Conservation (phyloP, 1,140 invertebrate genomes). For the Drosophila neocordata region DNA sequence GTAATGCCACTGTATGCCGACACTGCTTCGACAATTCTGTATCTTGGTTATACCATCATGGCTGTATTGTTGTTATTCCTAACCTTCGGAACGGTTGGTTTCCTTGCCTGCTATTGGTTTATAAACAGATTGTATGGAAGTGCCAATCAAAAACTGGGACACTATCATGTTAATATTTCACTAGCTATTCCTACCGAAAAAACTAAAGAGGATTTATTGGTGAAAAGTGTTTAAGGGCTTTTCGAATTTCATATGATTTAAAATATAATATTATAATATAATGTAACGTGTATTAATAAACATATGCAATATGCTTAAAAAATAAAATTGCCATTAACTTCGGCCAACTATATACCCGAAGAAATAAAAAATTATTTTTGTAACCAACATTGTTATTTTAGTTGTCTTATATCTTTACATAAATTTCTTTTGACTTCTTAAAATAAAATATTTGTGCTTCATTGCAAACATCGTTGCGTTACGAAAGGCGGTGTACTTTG, state of each 20-base stretch:
- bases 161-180: not conserved
- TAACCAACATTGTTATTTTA: too few species aligned
- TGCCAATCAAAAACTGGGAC: not conserved
- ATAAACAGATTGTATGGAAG: not conserved
- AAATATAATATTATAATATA: too few species aligned
- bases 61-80: not conserved
- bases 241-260: not conserved
- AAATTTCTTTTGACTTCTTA: too few species aligned
- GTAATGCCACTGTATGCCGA: not conserved
- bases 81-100: not conserved
- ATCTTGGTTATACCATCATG: not conserved
- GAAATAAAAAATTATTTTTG: too few species aligned
- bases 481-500: too few species aligned
- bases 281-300: too few species aligned
- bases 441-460: too few species aligned
- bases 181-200: not conserved
- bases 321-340: too few species aligned
- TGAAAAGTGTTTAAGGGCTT: not conserved
- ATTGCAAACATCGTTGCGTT: too few species aligned
- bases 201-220: slow-evolving; percentile 19
- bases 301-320: too few species aligned
- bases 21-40: not conserved
- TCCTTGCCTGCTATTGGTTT: slow-evolving; percentile 9
- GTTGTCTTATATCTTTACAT: too few species aligned
- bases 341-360: too few species aligned